Percentiles rank a stretch among this genome's conserved stretches.
These are phyloP conservation scores for Pimpla rufipes DNA, from an alignment of 2,888 invertebrate genomes.

Conservation along the genomic window DNA sequence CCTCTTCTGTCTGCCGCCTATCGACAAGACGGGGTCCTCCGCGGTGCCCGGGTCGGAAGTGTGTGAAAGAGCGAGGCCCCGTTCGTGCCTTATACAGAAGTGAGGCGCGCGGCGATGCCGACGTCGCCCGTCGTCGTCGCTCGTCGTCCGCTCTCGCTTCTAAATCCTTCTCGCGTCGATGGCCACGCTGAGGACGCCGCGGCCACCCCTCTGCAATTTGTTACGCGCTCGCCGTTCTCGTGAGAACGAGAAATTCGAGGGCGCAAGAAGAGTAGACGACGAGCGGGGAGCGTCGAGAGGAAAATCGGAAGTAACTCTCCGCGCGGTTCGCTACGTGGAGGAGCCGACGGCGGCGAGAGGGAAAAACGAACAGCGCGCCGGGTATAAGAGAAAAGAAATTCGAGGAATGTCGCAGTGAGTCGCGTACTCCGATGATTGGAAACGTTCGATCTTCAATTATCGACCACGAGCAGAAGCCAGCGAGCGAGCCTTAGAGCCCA, in stretches of 20 bases:
- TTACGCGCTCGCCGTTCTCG: slow-evolving; percentile 56
- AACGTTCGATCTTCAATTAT: slow-evolving; percentile 69
- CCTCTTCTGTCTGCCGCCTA: slow-evolving; percentile 37
- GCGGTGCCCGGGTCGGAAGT: slow-evolving; percentile 64
- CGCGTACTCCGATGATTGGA: slow-evolving; percentile 66
- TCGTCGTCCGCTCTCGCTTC: slow-evolving; percentile 50
- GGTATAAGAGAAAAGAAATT: slow-evolving; percentile 60
- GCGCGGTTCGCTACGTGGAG: neutral
- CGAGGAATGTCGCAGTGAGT: slow-evolving; percentile 61
- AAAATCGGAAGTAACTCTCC: slow-evolving; percentile 26
- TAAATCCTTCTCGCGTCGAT: slow-evolving; percentile 66
- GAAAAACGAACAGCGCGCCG: slow-evolving; percentile 35
- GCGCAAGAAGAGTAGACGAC: slow-evolving; percentile 24
- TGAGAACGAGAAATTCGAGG: slow-evolving; percentile 58
- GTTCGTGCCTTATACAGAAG: slow-evolving; percentile 5
- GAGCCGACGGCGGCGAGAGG: slow-evolving; percentile 14
- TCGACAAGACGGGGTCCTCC: slow-evolving; percentile 44
- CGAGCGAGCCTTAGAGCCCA: slow-evolving; percentile 7
- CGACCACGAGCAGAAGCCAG: slow-evolving; percentile 57
- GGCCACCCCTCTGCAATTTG: slow-evolving; percentile 57
- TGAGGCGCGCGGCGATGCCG: slow-evolving; percentile 38
- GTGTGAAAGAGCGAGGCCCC: slow-evolving; percentile 48
- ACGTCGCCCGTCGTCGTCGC: slow-evolving; percentile 40
- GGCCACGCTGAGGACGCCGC: slow-evolving; percentile 43
- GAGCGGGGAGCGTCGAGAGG: neutral